phyloP scores from a whole-genome alignment of 2,888 invertebrate genomes.

The Aphidius colemani region DNA sequence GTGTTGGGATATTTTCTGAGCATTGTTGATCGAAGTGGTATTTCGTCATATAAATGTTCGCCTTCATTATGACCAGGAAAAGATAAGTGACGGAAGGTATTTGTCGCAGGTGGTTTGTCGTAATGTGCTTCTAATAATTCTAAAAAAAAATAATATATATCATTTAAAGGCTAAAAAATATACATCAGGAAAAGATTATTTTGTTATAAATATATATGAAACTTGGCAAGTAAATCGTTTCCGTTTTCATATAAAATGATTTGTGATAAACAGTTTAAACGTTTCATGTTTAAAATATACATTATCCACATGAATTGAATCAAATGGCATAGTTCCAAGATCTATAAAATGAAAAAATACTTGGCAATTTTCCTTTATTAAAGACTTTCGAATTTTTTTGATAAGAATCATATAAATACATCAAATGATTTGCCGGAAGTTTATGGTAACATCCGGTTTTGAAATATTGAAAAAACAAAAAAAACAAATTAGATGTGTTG shows the following conservation, averaged over 20 bases:
- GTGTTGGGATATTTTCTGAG: conserved; percentile 21
- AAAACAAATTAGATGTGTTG: too few species aligned
- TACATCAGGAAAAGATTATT: background rate
- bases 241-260: background rate
- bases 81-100: conserved; percentile 32
- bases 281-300: conserved; percentile 14
- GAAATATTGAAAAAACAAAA: too few species aligned
- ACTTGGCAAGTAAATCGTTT: conserved; percentile 1
- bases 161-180: background rate
- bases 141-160: conserved; percentile 40
- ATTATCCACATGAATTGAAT: background rate
- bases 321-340: conserved; percentile 19
- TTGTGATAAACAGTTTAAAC: conserved; percentile 17
- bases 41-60: conserved; percentile 73
- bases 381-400: conserved; percentile 24
- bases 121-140: conserved; percentile 69
- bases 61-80: conserved; percentile 52
- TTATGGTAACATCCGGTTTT: conserved; percentile 4
- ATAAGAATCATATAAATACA: conserved; percentile 10
- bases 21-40: conserved; percentile 59
- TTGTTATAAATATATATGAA: background rate
- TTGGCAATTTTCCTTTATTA: conserved; percentile 19
- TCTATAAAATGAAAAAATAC: background rate
- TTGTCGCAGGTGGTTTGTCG: conserved; percentile 59
- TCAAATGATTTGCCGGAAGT: conserved; percentile 10